phyloP scores from a whole-genome alignment of 2,797 vertebrate genomes.

The Mycteria americana region DNA sequence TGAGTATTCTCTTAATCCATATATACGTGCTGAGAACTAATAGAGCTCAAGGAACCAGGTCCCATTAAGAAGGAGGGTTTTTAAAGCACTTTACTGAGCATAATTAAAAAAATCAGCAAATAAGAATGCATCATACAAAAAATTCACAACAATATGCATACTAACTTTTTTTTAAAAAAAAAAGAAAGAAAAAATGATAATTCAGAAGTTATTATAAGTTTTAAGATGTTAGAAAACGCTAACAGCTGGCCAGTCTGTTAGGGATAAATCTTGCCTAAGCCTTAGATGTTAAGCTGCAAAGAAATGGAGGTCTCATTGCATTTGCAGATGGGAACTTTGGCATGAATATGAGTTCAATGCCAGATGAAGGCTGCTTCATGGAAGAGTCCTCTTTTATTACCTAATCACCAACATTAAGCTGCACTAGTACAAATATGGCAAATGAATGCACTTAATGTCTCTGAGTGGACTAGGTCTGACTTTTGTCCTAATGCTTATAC shows the following conservation, averaged over 20 bases:
- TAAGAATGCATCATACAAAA: neutral
- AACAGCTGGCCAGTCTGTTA: neutral
- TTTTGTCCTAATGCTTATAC: neutral
- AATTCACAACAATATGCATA: neutral
- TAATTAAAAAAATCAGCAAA: neutral
- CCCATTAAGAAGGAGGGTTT: neutral
- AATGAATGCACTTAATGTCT: neutral
- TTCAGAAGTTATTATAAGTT: neutral
- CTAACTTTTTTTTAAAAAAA: neutral
- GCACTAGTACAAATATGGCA: neutral
- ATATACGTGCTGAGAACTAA: neutral
- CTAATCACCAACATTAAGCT: neutral
- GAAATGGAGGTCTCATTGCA: neutral
- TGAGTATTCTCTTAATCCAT: neutral
- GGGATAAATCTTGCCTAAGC: neutral
- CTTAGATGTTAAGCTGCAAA: neutral
- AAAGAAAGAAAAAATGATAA: neutral
- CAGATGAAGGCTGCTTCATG: neutral
- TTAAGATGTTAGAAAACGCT: neutral
- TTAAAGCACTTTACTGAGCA: neutral
- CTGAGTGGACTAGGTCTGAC: neutral
- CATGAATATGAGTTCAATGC: neutral
- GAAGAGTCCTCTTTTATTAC: neutral
- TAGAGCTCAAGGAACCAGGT: neutral
- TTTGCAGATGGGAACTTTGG: neutral